Evolutionary conservation across 1,140 invertebrate genomes (phyloP), one percentile per base, ranked within the genome.

Genomic region (Microvelia longipes): DNA sequence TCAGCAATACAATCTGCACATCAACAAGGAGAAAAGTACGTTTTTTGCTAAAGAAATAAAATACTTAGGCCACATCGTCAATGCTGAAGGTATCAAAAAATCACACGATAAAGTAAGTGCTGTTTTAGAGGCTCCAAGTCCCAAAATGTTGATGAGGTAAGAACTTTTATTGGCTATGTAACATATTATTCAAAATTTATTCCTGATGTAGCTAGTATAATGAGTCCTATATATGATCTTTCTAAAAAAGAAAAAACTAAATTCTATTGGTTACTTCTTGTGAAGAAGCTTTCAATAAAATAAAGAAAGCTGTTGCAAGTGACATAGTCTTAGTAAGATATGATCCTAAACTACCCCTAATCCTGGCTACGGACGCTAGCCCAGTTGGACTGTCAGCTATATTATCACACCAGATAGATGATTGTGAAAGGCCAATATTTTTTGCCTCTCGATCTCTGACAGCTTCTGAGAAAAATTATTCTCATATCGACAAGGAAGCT

Each of bases 401-500:
- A 24, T 71, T 79, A 2, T 73, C 75, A 13, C 77, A 78, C 29
- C 69, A 69, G 71, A 76, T 73, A n/a, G 76, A 81, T 73, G 80
- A 77, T 1, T 19, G 69, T 25, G 77, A 77, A 74, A 75, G 73
- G 61, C 77, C 78, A 0, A 74, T 83, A 2, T 76, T 77, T 15
- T 83, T 77, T 71, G 80, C 79, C 2, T 82, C 79, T 2, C 69
- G 79, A 29, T 75, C 78, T 2, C 71, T 83, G 5, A 79, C 77
- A 2, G 1, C 68, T 2, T 73, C 76, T 26, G 79, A 84, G 75
- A 25, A 73, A 29, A 80, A 81, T 63, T 82, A 82, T 71, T 77
- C 75, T 11, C 77, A 81, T 73, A 78, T 82, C 0, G 80, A 83
- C 68, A 79, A 78, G 68, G 81, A 84, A 73, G 74, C 80, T 5